Conservation (phyloP, 2,797 vertebrate species). For the Passerculus sandwichensis region DNA sequence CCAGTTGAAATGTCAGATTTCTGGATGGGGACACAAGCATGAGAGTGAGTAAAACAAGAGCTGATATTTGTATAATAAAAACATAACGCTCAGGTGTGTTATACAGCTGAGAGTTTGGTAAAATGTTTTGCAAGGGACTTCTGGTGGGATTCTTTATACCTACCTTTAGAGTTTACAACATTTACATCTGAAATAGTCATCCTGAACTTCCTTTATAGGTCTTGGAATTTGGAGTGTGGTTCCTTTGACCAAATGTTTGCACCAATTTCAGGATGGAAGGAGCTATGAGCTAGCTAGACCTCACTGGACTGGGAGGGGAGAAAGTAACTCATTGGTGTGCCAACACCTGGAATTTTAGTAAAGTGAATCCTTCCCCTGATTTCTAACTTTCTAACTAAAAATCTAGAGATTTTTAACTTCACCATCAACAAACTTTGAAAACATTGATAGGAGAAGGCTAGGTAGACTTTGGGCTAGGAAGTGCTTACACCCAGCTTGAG, state of each 20-base stretch:
- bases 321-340: not conserved
- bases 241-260: not conserved
- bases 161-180: not conserved
- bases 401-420: not conserved
- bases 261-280: not conserved
- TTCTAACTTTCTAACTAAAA: not conserved
- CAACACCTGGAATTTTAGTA: not conserved
- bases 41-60: constrained; percentile 83
- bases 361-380: not conserved
- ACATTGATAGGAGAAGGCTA: accelerated
- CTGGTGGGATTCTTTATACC: not conserved
- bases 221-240: not conserved
- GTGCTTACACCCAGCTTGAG: not conserved
- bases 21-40: constrained; percentile 89
- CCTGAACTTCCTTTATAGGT: not conserved
- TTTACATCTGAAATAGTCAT: not conserved
- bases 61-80: not conserved
- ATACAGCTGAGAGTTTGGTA: not conserved
- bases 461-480: not conserved
- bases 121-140: not conserved
- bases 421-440: not conserved
- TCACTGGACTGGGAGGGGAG: not conserved
- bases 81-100: not conserved
- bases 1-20: constrained; percentile 85
- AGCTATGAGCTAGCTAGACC: not conserved